phyloP scores from a whole-genome alignment of 2,888 invertebrate genomes.

The Oligia latruncula region DNA sequence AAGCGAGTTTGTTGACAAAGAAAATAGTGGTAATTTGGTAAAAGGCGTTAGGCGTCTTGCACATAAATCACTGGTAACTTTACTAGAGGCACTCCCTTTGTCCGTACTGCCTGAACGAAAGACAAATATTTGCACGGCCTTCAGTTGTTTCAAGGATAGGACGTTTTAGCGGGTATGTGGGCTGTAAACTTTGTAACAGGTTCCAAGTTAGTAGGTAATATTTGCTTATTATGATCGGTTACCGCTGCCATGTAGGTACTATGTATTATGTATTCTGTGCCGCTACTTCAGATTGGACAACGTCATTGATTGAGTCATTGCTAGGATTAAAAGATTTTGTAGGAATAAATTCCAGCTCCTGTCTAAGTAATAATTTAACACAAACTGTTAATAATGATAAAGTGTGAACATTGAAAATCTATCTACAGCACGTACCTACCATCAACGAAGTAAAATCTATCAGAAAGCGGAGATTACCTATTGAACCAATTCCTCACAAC shows the following conservation, averaged over 20 bases:
- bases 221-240: neutral
- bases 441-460: neutral
- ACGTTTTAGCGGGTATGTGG: slow-evolving; percentile 13
- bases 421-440: neutral
- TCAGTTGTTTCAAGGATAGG: slow-evolving; percentile 30
- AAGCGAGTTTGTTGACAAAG: slow-evolving; percentile 26
- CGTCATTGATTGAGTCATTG: neutral
- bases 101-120: neutral
- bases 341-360: neutral
- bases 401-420: neutral
- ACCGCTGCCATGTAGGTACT: neutral
- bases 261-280: neutral
- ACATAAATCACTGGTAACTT: slow-evolving; percentile 36
- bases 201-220: neutral
- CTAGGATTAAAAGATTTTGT: neutral
- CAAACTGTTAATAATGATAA: neutral
- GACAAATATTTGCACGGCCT: slow-evolving; percentile 50
- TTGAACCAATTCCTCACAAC: neutral
- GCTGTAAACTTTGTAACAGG: slow-evolving; percentile 8
- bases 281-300: neutral
- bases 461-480: slow-evolving; percentile 2
- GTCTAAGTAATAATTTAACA: neutral
- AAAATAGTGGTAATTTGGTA: slow-evolving; percentile 5
- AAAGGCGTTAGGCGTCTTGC: slow-evolving; percentile 3
- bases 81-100: slow-evolving; percentile 26